phyloP scores from a whole-genome alignment of 2,797 vertebrate genomes.

The Paratrypauchen microcephalus region DNA sequence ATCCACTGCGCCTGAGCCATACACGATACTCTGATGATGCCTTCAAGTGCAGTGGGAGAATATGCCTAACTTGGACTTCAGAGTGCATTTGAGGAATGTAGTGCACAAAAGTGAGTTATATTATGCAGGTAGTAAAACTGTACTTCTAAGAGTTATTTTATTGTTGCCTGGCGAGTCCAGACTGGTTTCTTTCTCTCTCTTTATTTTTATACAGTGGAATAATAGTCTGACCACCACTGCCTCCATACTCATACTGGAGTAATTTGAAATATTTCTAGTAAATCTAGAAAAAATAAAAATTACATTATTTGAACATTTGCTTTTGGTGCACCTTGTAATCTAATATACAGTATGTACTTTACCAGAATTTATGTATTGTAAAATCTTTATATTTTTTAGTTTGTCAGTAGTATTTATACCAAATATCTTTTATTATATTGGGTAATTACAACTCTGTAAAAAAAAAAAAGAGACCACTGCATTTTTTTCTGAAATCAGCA shows the following conservation, averaged over 20 bases:
- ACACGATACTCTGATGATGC: conserved; percentile 49
- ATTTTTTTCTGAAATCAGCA: no score
- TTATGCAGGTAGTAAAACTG: neutral
- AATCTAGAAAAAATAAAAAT: neutral
- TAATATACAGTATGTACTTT: no score
- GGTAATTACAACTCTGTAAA: no score
- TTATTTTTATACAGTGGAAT: neutral
- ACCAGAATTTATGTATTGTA: no score
- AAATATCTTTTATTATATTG: neutral
- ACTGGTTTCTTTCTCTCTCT: neutral
- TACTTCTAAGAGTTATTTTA: neutral
- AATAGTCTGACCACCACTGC: no score
- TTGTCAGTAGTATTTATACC: neutral
- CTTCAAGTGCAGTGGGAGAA: conserved; percentile 60
- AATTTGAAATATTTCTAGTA: neutral
- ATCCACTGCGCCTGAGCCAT: conserved; percentile 47
- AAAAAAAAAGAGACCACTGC: no score
- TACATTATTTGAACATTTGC: neutral
- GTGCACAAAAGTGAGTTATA: neutral
- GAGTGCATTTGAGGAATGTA: conserved; percentile 40
- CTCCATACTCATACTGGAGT: no score
- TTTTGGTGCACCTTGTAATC: neutral
- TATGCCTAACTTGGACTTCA: conserved; percentile 55
- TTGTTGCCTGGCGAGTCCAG: neutral
- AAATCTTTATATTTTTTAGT: neutral